A percentile compares a stretch with the other conserved stretches of the same genome.
Conservation (phyloP, 2,797 vertebrate genomes). For the Neomorphus geoffroyi region DNA sequence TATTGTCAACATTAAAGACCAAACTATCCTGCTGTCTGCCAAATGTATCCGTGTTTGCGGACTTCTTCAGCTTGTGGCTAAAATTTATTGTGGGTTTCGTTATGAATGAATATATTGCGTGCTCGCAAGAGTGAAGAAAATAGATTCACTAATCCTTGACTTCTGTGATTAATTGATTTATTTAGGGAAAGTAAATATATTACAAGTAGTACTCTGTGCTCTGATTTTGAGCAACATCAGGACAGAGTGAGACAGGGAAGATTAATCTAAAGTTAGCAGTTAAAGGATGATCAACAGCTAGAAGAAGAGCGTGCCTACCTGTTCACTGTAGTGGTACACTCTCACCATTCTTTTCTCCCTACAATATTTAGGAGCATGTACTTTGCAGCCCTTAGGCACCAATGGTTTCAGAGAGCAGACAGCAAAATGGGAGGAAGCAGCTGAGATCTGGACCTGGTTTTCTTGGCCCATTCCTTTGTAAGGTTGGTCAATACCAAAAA, state of each 20-base stretch:
- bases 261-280: not conserved
- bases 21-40: not conserved
- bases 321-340: not conserved
- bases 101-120: not conserved
- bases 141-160: slow-evolving; percentile 5
- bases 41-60: not conserved
- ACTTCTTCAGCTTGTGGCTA: not conserved
- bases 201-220: not conserved
- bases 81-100: not conserved
- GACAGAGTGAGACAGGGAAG: not conserved
- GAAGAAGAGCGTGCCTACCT: rapidly evolving
- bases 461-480: not conserved
- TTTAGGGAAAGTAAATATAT: slow-evolving; percentile 43
- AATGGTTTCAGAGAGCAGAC: not conserved
- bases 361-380: not conserved
- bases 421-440: not conserved
- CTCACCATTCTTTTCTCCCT: not conserved
- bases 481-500: not conserved
- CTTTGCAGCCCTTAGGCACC: not conserved
- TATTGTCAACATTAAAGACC: not conserved
- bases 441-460: not conserved
- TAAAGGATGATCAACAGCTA: not conserved
- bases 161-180: slow-evolving; percentile 22
- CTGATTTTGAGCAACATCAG: not conserved
- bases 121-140: not conserved